Conservation (phyloP, 2,113 vertebrate genomes). For the Chloroceryle aenea region DNA sequence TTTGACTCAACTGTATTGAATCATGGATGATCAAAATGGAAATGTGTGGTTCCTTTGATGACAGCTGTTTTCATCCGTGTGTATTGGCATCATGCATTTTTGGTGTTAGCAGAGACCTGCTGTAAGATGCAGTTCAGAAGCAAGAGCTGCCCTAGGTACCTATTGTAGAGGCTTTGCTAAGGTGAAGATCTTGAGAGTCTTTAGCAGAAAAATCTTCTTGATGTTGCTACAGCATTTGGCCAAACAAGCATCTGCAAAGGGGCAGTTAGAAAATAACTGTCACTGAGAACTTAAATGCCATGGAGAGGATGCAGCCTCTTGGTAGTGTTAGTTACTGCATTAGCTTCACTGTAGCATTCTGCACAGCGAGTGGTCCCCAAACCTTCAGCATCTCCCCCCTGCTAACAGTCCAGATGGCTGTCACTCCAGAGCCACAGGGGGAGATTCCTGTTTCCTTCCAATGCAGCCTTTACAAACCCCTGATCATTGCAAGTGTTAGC, state of each 20-base stretch:
- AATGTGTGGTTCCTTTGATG: neutral
- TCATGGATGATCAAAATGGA: neutral
- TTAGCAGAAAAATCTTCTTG: neutral
- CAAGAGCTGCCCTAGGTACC: neutral
- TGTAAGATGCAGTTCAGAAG: neutral
- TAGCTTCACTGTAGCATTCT: neutral
- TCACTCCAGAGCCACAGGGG: neutral
- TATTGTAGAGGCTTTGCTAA: neutral
- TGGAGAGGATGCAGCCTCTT: neutral
- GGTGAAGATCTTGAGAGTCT: neutral
- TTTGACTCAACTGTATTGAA: neutral
- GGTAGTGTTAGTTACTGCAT: neutral
- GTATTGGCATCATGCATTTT: neutral
- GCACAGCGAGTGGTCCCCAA: neutral
- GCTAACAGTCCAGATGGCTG: neutral
- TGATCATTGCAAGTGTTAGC: neutral
- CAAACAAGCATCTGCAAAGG: neutral
- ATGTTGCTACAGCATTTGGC: neutral
- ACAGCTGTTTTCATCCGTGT: neutral
- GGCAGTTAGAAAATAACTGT: neutral
- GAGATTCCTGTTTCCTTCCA: neutral
- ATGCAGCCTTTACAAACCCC: neutral
- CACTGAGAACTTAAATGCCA: neutral
- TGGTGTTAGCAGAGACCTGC: neutral
- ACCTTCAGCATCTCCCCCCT: neutral